Conservation (phyloP, 1,140 invertebrate genomes). For the Delia radicum region DNA sequence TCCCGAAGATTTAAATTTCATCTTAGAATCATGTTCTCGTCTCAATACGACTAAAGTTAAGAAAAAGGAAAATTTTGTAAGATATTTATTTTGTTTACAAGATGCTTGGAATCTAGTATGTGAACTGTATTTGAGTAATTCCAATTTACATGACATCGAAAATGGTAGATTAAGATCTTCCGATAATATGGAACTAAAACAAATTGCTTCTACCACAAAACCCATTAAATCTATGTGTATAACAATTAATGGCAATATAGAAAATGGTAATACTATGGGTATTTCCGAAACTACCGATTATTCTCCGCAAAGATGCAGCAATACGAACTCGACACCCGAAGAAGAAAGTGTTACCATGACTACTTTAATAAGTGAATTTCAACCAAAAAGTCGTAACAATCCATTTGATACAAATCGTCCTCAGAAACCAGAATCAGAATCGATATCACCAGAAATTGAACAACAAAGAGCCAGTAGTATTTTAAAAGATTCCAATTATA, state of each 20-base stretch:
- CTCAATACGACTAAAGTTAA: constrained; percentile 59
- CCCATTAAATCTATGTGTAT: constrained; percentile 40
- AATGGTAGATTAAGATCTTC: constrained; percentile 44
- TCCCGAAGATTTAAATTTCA: constrained; percentile 65
- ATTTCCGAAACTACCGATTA: constrained; percentile 32
- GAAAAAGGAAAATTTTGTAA: constrained; percentile 61
- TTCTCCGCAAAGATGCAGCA: constrained; percentile 45
- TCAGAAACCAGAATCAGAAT: constrained; percentile 59
- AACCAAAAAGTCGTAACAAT: constrained; percentile 60
- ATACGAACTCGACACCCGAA: constrained; percentile 41
- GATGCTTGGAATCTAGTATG: constrained; percentile 63
- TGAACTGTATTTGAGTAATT: constrained; percentile 58
- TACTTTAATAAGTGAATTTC: constrained; percentile 58
- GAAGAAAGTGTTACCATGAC: constrained; percentile 56
- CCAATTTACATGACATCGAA: constrained; percentile 58
- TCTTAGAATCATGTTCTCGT: constrained; percentile 62
- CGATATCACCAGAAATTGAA: constrained; percentile 71
- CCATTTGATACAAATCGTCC: constrained; percentile 60
- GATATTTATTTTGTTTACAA: constrained; percentile 62
- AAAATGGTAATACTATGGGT: constrained; percentile 29
- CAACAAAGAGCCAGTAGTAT: constrained; percentile 75
- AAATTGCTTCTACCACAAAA: neutral
- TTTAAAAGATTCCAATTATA: constrained; percentile 65
- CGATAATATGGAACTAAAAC: neutral
- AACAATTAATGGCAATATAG: constrained; percentile 41